Evolutionary conservation across 2,888 invertebrate genomes (phyloP).

Genomic region (Alloplasta piceator): DNA sequence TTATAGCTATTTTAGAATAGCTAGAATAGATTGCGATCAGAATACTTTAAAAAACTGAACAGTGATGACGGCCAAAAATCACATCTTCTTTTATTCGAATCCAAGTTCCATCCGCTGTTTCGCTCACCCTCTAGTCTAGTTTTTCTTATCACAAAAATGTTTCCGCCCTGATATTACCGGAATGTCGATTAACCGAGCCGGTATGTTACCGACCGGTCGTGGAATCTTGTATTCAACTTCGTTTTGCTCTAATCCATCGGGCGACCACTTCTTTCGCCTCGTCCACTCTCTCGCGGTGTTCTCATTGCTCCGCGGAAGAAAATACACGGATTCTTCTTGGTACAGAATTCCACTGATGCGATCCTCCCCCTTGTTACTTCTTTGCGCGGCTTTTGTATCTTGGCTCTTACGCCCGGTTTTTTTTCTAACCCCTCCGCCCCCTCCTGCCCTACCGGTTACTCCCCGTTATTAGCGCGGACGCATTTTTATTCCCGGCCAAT

Average conservation of each 20-base stretch:
- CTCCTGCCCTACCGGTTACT: slow-evolving; percentile 9
- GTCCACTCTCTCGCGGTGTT: slow-evolving; percentile 1
- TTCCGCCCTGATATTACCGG: slow-evolving; percentile 17
- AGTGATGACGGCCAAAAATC: too few relatives aligned
- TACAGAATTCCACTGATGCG: slow-evolving; percentile 31
- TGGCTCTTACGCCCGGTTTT: slow-evolving; percentile 59
- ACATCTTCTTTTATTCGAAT: too few relatives aligned
- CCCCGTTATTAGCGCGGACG: slow-evolving; percentile 71
- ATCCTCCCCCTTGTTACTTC: slow-evolving; percentile 23
- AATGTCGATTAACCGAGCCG: neutral
- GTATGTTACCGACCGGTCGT: neutral
- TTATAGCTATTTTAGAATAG: too few relatives aligned
- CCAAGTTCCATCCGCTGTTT: too few relatives aligned
- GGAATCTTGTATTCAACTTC: slow-evolving; percentile 30
- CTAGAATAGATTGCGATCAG: too few relatives aligned
- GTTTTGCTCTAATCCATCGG: slow-evolving; percentile 26
- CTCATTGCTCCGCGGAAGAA: neutral
- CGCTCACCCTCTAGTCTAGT: too few relatives aligned
- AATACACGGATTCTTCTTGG: neutral
- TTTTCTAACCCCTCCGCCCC: slow-evolving; percentile 55
- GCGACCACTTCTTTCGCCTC: slow-evolving; percentile 29
- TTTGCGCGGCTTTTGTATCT: slow-evolving; percentile 18
- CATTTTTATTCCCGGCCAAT: slow-evolving; percentile 65
- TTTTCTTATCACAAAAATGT: slow-evolving; percentile 17
- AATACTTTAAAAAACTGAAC: too few relatives aligned